Evolutionary conservation across 2,888 invertebrate genomes (phyloP), one percentile per base, ranked within the genome.

Genomic region (Drosophila algonquin): DNA sequence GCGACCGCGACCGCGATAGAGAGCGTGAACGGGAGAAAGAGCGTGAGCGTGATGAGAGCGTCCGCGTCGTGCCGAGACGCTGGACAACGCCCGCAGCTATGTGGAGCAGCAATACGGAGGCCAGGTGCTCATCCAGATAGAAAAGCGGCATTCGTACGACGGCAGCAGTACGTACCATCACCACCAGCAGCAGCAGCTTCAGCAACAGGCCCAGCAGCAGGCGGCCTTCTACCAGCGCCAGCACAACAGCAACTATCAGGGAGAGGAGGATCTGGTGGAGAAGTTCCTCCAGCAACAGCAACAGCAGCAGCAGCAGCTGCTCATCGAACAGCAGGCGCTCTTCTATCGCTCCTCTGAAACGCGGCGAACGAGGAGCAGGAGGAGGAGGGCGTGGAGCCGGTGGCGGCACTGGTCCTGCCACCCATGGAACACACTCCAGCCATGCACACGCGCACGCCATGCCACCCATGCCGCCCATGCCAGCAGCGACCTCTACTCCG

Each of bases 401-500:
- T 14, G 71, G 32, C 9, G 55, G 53, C 18, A 16, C 79, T 12
- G 92, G 92, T 27, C 14, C 40, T 7, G n/a, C 40, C 40, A 40
- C 40, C 14, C 40, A 40, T 40, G 40, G 40, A 14, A n/a, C 40
- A 40, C 40, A 40, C n/a, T 40, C 40, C 40, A 40, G 40, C 40
- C 40, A 40, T 40, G 40, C 40, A 14, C 40, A n/a, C 7, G 40
- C 14, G 40, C 40, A 40, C 40, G 91, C 90, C 90, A 92, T 59
- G 93, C 93, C 52, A 69, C 47, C 14, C 30, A 52, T 2, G 68
- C 21, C 2, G 63, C 16, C n/a, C 32, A 50, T 10, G 68, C 44
- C 10, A 56, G 50, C 1, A 93, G 93, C 62, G 94, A 95, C 90
- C 91, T 96, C 77, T 96, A 96, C 90, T 96, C 96, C 56, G 96